phyloP scores from a whole-genome alignment of 2,797 vertebrate genomes.

The Melanotaenia nigrans region DNA sequence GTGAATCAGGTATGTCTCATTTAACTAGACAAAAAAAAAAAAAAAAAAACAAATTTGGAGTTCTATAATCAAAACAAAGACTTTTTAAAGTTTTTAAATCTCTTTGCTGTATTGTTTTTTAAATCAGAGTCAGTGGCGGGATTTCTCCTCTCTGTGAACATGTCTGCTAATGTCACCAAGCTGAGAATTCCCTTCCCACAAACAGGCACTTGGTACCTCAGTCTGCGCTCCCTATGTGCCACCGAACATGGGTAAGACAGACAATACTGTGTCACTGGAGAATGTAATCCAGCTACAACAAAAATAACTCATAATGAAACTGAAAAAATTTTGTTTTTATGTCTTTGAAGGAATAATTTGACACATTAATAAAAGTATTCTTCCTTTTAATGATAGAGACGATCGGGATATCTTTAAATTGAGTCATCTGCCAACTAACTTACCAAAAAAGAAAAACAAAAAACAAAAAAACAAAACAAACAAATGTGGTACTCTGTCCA shows the following conservation, averaged over 20 bases:
- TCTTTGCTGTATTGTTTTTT: background rate
- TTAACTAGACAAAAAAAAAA: background rate
- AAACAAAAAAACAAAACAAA: background rate
- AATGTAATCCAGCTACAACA: background rate
- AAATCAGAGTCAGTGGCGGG: slow-evolving; percentile 88
- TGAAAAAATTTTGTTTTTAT: background rate
- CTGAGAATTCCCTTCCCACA: slow-evolving; percentile 95
- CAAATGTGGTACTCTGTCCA: background rate
- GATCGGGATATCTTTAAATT: background rate
- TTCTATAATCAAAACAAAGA: too few relatives aligned
- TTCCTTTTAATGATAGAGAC: background rate
- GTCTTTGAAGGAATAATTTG: background rate
- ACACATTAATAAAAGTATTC: background rate
- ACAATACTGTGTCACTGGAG: background rate
- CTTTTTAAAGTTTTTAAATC: background rate
- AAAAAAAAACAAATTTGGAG: background rate
- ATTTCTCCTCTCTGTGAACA: slow-evolving; percentile 90
- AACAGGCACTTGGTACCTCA: slow-evolving; percentile 97
- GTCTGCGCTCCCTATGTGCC: slow-evolving; percentile 90
- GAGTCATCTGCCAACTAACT: background rate
- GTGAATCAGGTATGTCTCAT: slow-evolving; percentile 88
- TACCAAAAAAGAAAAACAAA: background rate
- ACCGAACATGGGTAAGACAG: slow-evolving; percentile 87
- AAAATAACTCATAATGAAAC: background rate
- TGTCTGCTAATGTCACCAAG: slow-evolving; percentile 87